Percentiles rank a stretch among this genome's conserved stretches.
Conservation (phyloP, 2,113 vertebrate genomes). For the Pygoscelis antarcticus region DNA sequence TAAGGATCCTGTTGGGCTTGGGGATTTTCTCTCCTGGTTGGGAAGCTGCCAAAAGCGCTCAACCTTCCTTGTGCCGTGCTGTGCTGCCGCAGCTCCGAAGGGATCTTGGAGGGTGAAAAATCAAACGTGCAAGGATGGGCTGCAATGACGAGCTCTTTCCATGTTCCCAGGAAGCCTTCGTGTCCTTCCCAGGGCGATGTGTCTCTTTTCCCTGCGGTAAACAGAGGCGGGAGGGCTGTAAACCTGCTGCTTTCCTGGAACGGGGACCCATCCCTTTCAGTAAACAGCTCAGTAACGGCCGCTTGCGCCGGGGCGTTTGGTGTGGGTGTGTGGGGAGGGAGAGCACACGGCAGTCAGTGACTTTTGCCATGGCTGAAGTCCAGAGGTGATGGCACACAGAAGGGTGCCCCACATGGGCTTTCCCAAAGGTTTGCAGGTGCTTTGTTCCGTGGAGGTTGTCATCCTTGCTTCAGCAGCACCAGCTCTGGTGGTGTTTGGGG, state of each 20-base stretch:
- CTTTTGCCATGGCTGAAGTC: background rate
- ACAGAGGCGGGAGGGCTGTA: background rate
- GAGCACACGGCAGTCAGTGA: accelerated
- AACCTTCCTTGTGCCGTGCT: accelerated
- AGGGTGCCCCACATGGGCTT: accelerated
- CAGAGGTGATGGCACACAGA: background rate
- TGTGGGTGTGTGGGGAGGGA: background rate
- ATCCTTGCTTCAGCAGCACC: background rate
- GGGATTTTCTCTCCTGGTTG: background rate
- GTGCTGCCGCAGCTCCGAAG: accelerated
- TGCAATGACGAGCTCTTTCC: background rate
- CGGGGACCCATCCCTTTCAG: background rate
- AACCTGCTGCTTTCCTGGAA: background rate
- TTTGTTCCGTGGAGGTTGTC: background rate
- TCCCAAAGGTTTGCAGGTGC: background rate
- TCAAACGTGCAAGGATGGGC: background rate
- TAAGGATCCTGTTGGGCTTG: background rate
- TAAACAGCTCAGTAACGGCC: background rate
- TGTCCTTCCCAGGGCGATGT: accelerated
- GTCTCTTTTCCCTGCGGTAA: background rate
- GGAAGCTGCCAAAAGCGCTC: background rate
- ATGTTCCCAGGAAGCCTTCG: accelerated
- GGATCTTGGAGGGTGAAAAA: background rate
- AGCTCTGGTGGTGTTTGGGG: background rate
- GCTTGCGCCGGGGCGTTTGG: background rate